Percentiles rank a stretch among this genome's conserved stretches.
These are phyloP conservation scores for Triplophysa siluroides DNA, from an alignment of 2,113 vertebrate genomes.

Conservation along the genomic window DNA sequence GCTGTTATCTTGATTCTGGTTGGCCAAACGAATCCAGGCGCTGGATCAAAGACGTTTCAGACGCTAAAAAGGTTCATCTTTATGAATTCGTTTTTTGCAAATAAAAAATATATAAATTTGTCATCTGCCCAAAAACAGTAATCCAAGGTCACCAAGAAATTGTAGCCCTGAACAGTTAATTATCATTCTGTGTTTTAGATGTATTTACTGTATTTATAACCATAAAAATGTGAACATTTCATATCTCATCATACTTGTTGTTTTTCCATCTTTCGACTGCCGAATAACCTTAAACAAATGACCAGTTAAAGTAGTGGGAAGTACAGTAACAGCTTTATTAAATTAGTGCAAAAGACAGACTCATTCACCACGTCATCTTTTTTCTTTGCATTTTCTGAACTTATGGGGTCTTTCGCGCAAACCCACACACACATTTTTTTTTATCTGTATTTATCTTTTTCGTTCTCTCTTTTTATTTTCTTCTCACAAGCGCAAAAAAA, in stretches of 20 bases:
- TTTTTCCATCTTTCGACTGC: background rate
- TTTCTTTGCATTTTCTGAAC: conserved; percentile 63
- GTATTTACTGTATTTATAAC: background rate
- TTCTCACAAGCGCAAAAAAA: conserved; percentile 60
- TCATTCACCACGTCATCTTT: conserved; percentile 79
- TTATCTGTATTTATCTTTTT: conserved; percentile 7
- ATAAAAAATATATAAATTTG: too few relatives aligned
- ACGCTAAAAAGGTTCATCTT: too few relatives aligned
- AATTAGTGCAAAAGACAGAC: conserved; percentile 86
- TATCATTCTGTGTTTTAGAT: background rate
- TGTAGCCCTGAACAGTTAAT: conserved; percentile 19
- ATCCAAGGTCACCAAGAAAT: background rate
- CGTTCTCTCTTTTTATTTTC: conserved; percentile 42
- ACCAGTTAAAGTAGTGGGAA: conserved; percentile 59
- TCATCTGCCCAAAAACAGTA: too few relatives aligned
- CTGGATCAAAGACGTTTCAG: too few relatives aligned
- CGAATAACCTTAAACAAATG: background rate
- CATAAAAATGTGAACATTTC: conserved; percentile 11
- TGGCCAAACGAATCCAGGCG: too few relatives aligned
- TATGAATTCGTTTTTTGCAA: too few relatives aligned
- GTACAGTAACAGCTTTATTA: conserved; percentile 84
- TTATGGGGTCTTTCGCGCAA: conserved; percentile 63
- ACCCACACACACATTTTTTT: conserved; percentile 50
- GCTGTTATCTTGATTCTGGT: too few relatives aligned
- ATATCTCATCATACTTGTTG: background rate